Evolutionary conservation across 1,140 invertebrate species (phyloP).

Genomic region (Thalassaphorura encarpata): DNA sequence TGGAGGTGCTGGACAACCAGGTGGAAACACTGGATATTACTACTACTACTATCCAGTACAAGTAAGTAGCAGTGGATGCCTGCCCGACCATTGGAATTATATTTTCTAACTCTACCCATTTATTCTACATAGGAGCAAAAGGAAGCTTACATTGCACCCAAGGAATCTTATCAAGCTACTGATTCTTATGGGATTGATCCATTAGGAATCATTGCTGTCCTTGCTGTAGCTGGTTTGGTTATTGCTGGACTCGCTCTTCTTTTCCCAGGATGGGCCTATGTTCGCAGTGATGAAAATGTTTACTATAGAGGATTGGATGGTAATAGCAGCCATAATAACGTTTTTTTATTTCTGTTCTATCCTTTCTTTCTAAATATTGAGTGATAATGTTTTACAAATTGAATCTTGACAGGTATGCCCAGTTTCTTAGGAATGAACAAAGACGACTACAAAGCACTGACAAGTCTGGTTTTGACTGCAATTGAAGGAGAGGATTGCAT

Average conservation of each 20-base stretch:
- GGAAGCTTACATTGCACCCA: conserved; percentile 19
- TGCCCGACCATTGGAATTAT: background rate
- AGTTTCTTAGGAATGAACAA: conserved; percentile 30
- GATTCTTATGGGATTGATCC: conserved; percentile 34
- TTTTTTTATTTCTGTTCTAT: background rate
- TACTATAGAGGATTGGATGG: conserved; percentile 33
- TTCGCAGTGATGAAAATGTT: conserved; percentile 31
- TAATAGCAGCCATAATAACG: conserved; percentile 2
- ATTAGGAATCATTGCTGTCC: conserved; percentile 32
- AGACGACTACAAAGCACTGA: conserved; percentile 30
- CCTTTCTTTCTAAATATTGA: too few relatives aligned
- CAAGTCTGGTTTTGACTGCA: conserved; percentile 30
- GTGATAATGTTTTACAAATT: too few relatives aligned
- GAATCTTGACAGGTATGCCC: conserved; percentile 10
- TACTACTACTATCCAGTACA: conserved; percentile 33
- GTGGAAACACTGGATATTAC: conserved; percentile 27
- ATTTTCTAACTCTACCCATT: background rate
- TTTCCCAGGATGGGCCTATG: conserved; percentile 33
- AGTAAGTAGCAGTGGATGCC: conserved; percentile 8
- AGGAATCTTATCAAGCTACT: conserved; percentile 28
- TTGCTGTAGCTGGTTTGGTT: conserved; percentile 31
- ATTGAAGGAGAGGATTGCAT: conserved; percentile 33
- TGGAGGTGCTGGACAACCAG: conserved; percentile 1
- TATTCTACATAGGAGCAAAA: conserved; percentile 22
- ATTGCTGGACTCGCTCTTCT: conserved; percentile 32